phyloP scores from a whole-genome alignment of 2,888 invertebrate species.

The Lumbricus terrestris region DNA sequence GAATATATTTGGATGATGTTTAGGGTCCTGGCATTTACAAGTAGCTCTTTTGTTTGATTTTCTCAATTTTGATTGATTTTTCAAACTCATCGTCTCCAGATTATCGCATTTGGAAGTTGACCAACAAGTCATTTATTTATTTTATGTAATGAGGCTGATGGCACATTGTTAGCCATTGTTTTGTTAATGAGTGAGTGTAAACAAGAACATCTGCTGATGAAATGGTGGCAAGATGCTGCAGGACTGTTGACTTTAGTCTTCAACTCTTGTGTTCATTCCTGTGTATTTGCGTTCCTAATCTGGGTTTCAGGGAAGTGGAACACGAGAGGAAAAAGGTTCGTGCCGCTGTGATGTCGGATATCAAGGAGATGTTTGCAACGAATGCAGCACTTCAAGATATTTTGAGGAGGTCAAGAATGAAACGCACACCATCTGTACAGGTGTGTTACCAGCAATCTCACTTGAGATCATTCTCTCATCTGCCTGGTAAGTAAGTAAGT shows the following conservation, averaged over 20 bases:
- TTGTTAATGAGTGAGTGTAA: background rate
- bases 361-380: conserved; percentile 72
- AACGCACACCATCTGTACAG: background rate
- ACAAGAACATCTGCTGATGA: background rate
- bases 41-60: background rate
- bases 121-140: background rate
- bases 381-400: conserved; percentile 63
- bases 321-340: conserved; percentile 85
- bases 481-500: too few species aligned
- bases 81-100: background rate
- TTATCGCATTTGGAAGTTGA: background rate
- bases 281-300: background rate
- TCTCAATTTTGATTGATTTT: background rate
- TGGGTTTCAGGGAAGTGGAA: conserved; percentile 74
- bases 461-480: background rate
- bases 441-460: background rate
- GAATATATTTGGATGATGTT: background rate
- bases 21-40: background rate
- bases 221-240: background rate
- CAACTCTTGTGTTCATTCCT: background rate
- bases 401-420: conserved; percentile 16
- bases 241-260: background rate
- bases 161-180: background rate
- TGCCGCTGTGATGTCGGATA: conserved; percentile 87
- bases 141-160: background rate